These are phyloP conservation scores for Zophobas atratus DNA, from an alignment of 1,140 invertebrate genomes.

Conservation along the genomic window DNA sequence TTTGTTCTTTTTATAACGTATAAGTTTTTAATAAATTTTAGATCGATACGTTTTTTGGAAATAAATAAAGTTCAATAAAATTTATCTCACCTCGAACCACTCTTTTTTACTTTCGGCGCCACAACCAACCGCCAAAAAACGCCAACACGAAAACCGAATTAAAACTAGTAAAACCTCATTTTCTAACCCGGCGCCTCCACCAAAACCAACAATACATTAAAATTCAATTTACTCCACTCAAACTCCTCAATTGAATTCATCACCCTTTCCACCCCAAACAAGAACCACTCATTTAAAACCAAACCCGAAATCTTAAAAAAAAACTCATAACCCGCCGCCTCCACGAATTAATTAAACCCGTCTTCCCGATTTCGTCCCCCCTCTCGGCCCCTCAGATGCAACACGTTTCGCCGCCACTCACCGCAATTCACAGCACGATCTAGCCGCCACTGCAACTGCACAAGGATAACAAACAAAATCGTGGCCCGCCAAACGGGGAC, in stretches of 20 bases:
- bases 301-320: not conserved
- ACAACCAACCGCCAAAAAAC: too few species aligned
- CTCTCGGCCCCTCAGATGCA: conserved; percentile 1
- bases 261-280: too few species aligned
- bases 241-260: too few species aligned
- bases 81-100: too few species aligned
- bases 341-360: not conserved
- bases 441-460: conserved; percentile 34
- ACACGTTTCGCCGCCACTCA: conserved; percentile 23
- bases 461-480: conserved; percentile 41
- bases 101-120: too few species aligned
- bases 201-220: not conserved
- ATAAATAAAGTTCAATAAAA: too few species aligned
- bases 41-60: too few species aligned
- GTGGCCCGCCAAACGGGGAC: conserved; percentile 14
- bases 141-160: not conserved
- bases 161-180: not conserved
- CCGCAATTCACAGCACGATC: conserved; percentile 22
- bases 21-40: too few species aligned
- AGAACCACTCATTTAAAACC: too few species aligned
- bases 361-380: not conserved
- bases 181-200: conserved; percentile 13
- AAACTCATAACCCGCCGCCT: conserved; percentile 5
- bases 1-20: too few species aligned
- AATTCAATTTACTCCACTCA: too few species aligned